Conservation (phyloP, 2,888 invertebrate genomes). For the Hofmannophila pseudospretella region DNA sequence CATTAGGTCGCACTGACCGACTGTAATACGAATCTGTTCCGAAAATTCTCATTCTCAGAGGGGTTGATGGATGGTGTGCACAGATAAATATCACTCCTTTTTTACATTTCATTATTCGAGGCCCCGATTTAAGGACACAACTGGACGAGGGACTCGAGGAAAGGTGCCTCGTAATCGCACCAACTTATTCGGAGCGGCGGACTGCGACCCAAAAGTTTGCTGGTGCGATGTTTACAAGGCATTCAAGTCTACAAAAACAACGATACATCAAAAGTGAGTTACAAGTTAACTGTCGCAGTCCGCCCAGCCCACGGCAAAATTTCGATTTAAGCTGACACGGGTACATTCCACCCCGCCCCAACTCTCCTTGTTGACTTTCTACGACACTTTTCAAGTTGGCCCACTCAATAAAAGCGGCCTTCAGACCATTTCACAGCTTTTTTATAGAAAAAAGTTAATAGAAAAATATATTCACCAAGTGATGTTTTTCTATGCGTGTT, state of each 20-base stretch:
- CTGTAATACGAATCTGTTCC: conserved; percentile 25
- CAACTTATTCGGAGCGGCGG: conserved; percentile 36
- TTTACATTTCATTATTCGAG: not conserved
- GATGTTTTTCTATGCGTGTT: no score
- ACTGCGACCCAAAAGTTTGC: conserved; percentile 56
- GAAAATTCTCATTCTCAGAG: conserved; percentile 14
- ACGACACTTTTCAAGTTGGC: conserved; percentile 39
- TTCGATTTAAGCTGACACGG: conserved; percentile 58
- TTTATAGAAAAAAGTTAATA: not conserved
- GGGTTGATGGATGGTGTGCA: conserved; percentile 2
- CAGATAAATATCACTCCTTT: not conserved
- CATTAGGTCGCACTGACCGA: conserved; percentile 40
- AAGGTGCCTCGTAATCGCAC: conserved; percentile 31
- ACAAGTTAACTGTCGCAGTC: conserved; percentile 59
- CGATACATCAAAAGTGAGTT: conserved; percentile 73
- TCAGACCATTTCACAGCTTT: conserved; percentile 12
- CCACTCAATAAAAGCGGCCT: conserved; percentile 34
- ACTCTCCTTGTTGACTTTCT: conserved; percentile 45
- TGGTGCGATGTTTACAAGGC: conserved; percentile 58
- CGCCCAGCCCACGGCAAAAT: conserved; percentile 46
- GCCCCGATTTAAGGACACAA: not conserved
- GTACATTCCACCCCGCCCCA: conserved; percentile 30
- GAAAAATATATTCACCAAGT: not conserved
- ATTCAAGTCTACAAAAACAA: conserved; percentile 63
- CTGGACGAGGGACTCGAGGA: conserved; percentile 9